Evolutionary conservation across 2,113 vertebrate genomes (phyloP), one percentile per base, ranked within the genome.

Genomic region (Spermophilus dauricus): DNA sequence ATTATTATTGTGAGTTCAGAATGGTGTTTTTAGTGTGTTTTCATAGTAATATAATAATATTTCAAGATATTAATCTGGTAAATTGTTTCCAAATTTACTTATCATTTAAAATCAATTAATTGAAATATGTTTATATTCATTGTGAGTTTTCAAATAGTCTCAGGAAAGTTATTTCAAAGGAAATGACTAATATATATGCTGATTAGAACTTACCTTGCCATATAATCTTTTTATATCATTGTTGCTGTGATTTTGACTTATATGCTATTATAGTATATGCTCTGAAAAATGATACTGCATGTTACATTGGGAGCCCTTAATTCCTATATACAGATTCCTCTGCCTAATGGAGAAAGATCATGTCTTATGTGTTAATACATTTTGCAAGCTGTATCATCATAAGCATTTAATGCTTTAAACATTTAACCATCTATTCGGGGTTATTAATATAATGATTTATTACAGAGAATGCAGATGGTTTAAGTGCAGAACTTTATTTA

Each of bases 81-180:
- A 42, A 70, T 82, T 76, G 18, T 53, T 93, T 91, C 16, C 53
- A 24, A 58, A 58, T 84, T 85, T 81, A 88, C 30, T 72, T 81
- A 76, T 6, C 5, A 83, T 75, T 96, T 83, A 70, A 87, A 85
- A 93, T 45, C 17, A 37, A 65, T 37, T 32, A 73, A 8, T 88
- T 53, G 70, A 58, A 69, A 95, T 76, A 58, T 65, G 30, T 70
- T 96, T 90, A n/a, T 58, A 65, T 80, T 84, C 17, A 82, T 80
- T 51, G 17, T 45, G 8, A 73, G 26, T 70, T 80, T 97, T 94
- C 76, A 80, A 81, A 69, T 72, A 83, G 91, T 80, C 58, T 95
- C 63, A 63, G 28, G 16, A 72, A 94, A 28, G 17, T 86, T 92
- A 92, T 75, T 69, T 80, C 34, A 56, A 48, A 92, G 72, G 32